Base-by-base conservation (phyloP, 2,888 invertebrate species). In the Tiliacea aurago region DNA sequence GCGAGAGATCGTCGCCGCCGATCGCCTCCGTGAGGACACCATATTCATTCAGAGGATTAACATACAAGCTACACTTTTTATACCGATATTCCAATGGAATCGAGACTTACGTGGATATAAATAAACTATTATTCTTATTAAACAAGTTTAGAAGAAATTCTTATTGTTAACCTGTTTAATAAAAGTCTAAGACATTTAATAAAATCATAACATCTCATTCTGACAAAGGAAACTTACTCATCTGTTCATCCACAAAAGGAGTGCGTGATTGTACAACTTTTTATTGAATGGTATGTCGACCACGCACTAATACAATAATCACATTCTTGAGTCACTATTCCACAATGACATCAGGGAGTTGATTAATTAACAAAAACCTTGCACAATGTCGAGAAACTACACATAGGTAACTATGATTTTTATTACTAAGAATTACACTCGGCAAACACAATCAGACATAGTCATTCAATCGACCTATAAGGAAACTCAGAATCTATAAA, bases 301-400 rank as follows among this genome's bases (percentile, higher is more conserved):
- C 13, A 61, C 45, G 65, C 59, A 75, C 61, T 78, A 76, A 76
- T 51, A 78, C 37, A 76, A 81, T 86, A 80, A 83, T 84, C 70
- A 68, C 78, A 86, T 82, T 85, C 81, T 51, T 79, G 51, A 77
- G 11, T 70, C 70, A 81, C 78, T 73, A 66, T 66, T 64, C 47
- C 74, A 58, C 85, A 80, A 73, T 86, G 85, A 85, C 85, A 80
- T 82, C 80, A 86, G 74, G 67, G 74, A 71, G 43, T 61, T 70
- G 49, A 81, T 79, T 81, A 80, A 85, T 85, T 83, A 83, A 86
- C 77, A 80, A 83, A 84, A 83, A 77, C 78, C 49, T 70, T 78
- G 66, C 68, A 65, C 73, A 78, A 73, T 74, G 68, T 37, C 77
- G 47, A 70, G 70, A 80, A 66, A 73, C 43, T 20, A 59, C 70